These are phyloP conservation scores for Leptura quadrifasciata DNA, from an alignment of 2,888 invertebrate species.

Conservation along the genomic window DNA sequence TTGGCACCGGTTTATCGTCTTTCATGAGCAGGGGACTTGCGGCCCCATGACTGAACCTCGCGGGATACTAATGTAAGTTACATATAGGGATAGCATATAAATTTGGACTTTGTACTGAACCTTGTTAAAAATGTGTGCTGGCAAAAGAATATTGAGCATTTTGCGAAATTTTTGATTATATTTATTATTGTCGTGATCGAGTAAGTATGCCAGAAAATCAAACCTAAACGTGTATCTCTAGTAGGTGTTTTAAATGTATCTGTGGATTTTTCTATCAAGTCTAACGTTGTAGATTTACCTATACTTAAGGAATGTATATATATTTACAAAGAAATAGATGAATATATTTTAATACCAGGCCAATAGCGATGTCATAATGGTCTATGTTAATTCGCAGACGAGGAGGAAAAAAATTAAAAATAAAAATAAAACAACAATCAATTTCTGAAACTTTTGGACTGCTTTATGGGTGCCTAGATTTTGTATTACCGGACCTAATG, in stretches of 20 bases:
- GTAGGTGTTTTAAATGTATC: conserved; percentile 37
- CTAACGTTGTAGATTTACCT: conserved; percentile 36
- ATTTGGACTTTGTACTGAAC: neutral
- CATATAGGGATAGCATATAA: neutral
- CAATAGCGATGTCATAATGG: conserved; percentile 64
- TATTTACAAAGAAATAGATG: conserved; percentile 39
- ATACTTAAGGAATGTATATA: conserved; percentile 30
- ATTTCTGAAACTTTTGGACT: conserved; percentile 61
- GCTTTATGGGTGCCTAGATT: conserved; percentile 62
- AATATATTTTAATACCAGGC: conserved; percentile 61
- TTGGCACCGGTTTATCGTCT: neutral
- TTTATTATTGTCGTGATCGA: neutral
- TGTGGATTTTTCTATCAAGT: conserved; percentile 52
- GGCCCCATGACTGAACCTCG: conserved; percentile 11
- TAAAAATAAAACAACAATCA: conserved; percentile 46
- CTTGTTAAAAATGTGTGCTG: conserved; percentile 4
- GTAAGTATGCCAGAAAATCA: conserved; percentile 21
- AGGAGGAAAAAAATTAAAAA: conserved; percentile 38
- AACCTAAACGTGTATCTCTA: conserved; percentile 35
- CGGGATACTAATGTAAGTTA: conserved; percentile 4
- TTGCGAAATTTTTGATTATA: neutral
- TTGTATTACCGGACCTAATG: conserved; percentile 58
- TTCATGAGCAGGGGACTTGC: neutral
- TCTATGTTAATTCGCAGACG: conserved; percentile 45
- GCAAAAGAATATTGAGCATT: neutral